These are phyloP conservation scores for Cataglyphis altisquamis DNA, from an alignment of 2,888 invertebrate genomes.

Conservation along the genomic window DNA sequence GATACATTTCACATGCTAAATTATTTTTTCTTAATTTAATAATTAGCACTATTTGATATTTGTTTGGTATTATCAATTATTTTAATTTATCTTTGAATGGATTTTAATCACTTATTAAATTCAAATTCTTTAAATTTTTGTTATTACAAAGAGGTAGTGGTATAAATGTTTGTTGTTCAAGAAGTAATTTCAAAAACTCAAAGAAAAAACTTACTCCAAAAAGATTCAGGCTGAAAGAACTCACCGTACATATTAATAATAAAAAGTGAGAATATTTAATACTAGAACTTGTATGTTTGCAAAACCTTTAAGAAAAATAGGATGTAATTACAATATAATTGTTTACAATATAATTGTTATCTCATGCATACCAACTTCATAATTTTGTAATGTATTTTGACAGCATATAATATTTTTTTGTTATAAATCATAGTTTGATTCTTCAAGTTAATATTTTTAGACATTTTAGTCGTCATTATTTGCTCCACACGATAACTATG, in stretches of 20 bases:
- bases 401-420: not conserved
- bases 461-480: not conserved
- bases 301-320: not conserved
- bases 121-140: not conserved
- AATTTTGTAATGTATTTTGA: conserved; percentile 1
- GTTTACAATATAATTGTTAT: not conserved
- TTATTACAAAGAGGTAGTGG: not conserved
- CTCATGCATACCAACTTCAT: conserved; percentile 1
- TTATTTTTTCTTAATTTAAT: no score
- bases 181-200: no score
- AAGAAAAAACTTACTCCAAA: not conserved
- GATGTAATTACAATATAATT: not conserved
- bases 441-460: not conserved
- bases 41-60: no score
- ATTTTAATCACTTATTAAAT: not conserved
- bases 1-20: no score
- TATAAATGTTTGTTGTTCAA: not conserved
- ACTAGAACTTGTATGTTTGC: not conserved
- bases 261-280: not conserved
- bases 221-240: not conserved
- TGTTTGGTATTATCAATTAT: not conserved
- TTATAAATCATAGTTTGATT: not conserved
- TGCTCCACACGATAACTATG: conserved; percentile 30
- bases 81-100: not conserved
- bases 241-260: not conserved